phyloP scores from a whole-genome alignment of 2,797 vertebrate genomes.

The Eulemur mongoz region DNA sequence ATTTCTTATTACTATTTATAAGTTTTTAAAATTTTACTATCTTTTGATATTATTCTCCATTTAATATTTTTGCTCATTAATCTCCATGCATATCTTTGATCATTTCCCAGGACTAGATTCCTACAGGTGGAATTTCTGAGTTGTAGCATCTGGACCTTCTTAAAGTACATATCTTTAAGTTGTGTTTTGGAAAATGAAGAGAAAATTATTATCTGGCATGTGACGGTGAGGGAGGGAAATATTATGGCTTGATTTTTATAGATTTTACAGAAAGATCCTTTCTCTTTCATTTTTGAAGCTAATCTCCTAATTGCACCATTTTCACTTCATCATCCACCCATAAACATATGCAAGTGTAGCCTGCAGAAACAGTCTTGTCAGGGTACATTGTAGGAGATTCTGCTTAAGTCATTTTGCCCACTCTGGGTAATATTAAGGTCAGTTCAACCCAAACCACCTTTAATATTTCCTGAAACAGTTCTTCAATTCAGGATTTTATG shows the following conservation, averaged over 20 bases:
- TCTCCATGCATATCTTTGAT: neutral
- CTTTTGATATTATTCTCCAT: neutral
- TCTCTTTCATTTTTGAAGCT: neutral
- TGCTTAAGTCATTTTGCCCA: neutral
- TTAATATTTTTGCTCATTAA: neutral
- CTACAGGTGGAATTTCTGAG: neutral
- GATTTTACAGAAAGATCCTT: neutral
- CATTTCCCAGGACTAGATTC: neutral
- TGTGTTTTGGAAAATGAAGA: neutral
- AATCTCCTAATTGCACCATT: neutral
- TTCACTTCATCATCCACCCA: neutral
- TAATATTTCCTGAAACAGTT: neutral
- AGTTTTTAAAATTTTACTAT: neutral
- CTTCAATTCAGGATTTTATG: neutral
- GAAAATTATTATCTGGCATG: neutral
- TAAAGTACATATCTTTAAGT: neutral
- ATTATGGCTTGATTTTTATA: neutral
- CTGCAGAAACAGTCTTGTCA: neutral
- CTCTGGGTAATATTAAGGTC: neutral
- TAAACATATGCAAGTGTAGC: neutral
- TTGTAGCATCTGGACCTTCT: neutral
- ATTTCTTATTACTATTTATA: neutral
- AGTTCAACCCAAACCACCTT: neutral
- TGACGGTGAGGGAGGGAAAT: neutral
- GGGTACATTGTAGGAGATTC: neutral